Evolutionary conservation across 2,888 invertebrate species (phyloP), one percentile per base, ranked within the genome.

Genomic region (Keiferia lycopersicella): DNA sequence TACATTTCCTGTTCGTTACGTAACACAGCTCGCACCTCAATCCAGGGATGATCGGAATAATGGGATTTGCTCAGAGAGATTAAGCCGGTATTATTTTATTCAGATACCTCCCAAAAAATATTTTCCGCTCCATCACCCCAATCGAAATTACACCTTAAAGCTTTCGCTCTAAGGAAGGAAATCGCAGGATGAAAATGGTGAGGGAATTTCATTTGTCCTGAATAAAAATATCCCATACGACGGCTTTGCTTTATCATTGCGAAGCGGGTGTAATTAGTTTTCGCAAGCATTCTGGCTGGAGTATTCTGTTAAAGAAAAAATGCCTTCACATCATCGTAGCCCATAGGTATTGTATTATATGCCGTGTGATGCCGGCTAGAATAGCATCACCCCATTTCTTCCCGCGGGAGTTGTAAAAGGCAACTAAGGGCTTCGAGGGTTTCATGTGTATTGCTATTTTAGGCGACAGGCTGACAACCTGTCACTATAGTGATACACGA

Each of bases 171-270:
- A 74, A 83, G 20, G 61, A 45, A 68, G 66, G 82, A 72, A 67
- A 62, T 82, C 41, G 59, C 12, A n/a, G 65, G 72, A 10, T 72
- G 4, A 8, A 16, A 22, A 10, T 20, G 11, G 16, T 39, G 67
- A 64, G 79, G 78, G 82, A 91, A 90, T 89, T 91, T 90, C 86
- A 90, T 91, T 89, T 83, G 88, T 82, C 80, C 83, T 76, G 85
- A 88, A 91, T 91, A 91, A 91, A 91, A 91, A 89, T 91, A 89
- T 89, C 85, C 83, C 78, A 90, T 90, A 90, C 87, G 88, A 84
- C 80, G 87, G 88, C 88, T 91, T 91, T 91, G 91, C 90, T 91
- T 91, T 91, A 91, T 91, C 90, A 91, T 91, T 87, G 85, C 83
- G 88, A 85, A 82, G 84, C 82, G 79, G 82, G 84, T 84, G 86